These are phyloP conservation scores for Bactericera cockerelli DNA, from an alignment of 1,140 invertebrate genomes.

Conservation along the genomic window DNA sequence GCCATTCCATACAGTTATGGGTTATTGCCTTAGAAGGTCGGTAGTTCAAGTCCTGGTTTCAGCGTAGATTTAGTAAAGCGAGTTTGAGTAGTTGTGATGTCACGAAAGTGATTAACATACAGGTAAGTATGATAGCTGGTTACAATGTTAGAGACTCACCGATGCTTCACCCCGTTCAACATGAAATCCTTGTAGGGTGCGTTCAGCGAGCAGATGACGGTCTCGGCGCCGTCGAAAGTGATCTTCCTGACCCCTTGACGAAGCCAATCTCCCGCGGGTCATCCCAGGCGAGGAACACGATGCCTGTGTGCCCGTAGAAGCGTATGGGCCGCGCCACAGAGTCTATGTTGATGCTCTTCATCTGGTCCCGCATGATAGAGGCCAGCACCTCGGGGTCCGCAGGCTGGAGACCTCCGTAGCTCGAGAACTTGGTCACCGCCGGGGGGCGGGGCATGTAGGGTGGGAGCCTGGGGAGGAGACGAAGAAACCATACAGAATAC, in stretches of 20 bases:
- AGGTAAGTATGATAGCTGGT: too few relatives aligned
- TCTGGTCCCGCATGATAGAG: conserved; percentile 44
- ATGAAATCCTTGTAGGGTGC: conserved; percentile 38
- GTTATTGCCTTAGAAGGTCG: too few relatives aligned
- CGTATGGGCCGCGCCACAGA: conserved; percentile 63
- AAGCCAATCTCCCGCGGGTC: conserved; percentile 74
- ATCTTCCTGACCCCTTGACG: conserved; percentile 45
- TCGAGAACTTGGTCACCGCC: background rate
- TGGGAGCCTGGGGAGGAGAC: background rate
- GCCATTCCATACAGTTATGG: too few relatives aligned
- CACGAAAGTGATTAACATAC: too few relatives aligned
- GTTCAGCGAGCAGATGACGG: conserved; percentile 47
- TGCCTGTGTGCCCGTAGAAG: conserved; percentile 67
- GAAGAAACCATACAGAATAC: too few relatives aligned
- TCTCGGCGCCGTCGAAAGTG: conserved; percentile 51
- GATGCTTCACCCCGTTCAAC: conserved; percentile 50
- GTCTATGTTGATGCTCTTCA: conserved; percentile 72
- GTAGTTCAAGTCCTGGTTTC: too few relatives aligned
- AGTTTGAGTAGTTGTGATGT: too few relatives aligned
- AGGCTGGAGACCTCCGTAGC: conserved; percentile 31
- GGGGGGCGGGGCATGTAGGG: background rate
- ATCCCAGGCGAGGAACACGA: conserved; percentile 67
- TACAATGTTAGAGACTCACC: too few relatives aligned
- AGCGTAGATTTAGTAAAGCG: too few relatives aligned
- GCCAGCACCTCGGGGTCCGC: conserved; percentile 40